Conservation (phyloP, 1,140 invertebrate genomes). For the Formica exsecta region DNA sequence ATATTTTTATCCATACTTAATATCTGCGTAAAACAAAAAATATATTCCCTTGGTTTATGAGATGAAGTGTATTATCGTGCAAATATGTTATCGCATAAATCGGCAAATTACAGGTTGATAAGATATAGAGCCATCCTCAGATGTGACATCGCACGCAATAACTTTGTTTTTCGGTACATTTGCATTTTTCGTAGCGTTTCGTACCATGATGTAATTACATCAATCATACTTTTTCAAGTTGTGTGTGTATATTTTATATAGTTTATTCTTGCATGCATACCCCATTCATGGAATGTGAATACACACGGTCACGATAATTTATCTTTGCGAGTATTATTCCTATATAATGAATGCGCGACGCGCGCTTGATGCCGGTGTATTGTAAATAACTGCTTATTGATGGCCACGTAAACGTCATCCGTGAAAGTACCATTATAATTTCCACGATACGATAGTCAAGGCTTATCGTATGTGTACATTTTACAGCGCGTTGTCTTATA, state of each 20-base stretch:
- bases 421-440: slow-evolving; percentile 9
- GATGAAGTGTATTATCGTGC: background rate
- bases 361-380: slow-evolving; percentile 8
- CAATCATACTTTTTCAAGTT: too few relatives aligned
- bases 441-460: background rate
- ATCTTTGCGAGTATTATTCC: slow-evolving; percentile 22
- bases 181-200: background rate
- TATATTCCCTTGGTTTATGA: background rate
- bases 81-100: background rate
- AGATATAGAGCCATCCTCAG: background rate
- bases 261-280: background rate
- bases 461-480: background rate
- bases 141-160: background rate
- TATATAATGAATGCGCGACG: slow-evolving; percentile 14
- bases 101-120: slow-evolving; percentile 10
- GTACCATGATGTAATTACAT: background rate
- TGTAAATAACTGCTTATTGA: slow-evolving; percentile 35
- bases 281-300: background rate
- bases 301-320: slow-evolving; percentile 22
- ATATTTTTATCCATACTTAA: background rate
- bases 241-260: background rate
- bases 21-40: background rate
- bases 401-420: background rate
- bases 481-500: background rate
- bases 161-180: background rate